Percentiles rank a stretch among this genome's conserved stretches.
phyloP scores from a whole-genome alignment of 1,140 invertebrate genomes.

The Halictus rubicundus region DNA sequence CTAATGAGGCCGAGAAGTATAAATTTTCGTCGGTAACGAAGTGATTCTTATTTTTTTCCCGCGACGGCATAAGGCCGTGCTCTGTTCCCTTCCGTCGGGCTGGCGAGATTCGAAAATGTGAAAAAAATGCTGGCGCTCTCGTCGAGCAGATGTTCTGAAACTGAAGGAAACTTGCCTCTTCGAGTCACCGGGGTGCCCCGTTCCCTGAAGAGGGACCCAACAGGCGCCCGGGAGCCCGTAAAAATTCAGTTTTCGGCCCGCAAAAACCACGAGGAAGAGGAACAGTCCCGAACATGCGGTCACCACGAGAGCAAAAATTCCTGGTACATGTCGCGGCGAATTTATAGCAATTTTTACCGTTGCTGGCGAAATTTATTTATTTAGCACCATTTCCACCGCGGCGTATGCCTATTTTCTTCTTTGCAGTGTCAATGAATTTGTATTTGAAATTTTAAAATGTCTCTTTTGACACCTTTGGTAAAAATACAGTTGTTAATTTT shows the following conservation, averaged over 20 bases:
- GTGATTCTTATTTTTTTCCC: conserved; percentile 50
- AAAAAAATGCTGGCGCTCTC: conserved; percentile 24
- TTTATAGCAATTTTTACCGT: too few relatives aligned
- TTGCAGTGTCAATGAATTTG: too few relatives aligned
- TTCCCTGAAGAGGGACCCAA: conserved; percentile 45
- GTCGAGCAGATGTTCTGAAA: conserved; percentile 54
- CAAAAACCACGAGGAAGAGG: conserved; percentile 9
- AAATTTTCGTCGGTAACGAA: conserved; percentile 45
- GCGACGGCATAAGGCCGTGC: conserved; percentile 41
- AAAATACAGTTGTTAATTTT: too few relatives aligned
- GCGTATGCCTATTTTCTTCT: too few relatives aligned
- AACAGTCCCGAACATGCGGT: not conserved
- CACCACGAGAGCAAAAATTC: conserved; percentile 10
- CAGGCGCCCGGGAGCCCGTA: conserved; percentile 47
- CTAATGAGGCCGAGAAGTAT: conserved; percentile 29
- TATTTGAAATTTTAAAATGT: too few relatives aligned
- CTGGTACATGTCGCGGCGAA: not conserved
- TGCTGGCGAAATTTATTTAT: too few relatives aligned
- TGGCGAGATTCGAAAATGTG: not conserved
- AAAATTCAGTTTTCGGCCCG: conserved; percentile 45
- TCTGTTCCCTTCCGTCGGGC: conserved; percentile 41
- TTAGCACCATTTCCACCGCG: too few relatives aligned
- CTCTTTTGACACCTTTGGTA: too few relatives aligned
- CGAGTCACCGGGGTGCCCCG: conserved; percentile 45
- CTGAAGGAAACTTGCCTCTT: not conserved